Evolutionary conservation across 2,888 invertebrate genomes (phyloP), one percentile per base, ranked within the genome.

Genomic region (Hemithea aestivaria): DNA sequence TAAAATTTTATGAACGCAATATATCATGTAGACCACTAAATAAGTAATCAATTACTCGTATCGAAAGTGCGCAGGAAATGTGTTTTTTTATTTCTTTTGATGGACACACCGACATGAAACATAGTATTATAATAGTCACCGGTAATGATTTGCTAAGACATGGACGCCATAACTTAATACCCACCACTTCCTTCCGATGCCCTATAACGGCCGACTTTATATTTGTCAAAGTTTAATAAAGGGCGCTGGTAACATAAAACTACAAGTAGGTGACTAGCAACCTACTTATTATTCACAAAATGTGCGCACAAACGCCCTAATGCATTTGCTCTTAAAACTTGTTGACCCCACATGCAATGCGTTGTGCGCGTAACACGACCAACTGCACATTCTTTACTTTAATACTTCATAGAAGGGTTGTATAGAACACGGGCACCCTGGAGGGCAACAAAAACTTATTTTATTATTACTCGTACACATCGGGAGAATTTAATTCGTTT

Each of bases 151-250:
- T 70, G 75, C 73, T 61, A 64, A 73, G 75, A 68, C 73, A 64
- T 60, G 62, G 55, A 46, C 58, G 64, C 66, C 67, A 73, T 74
- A 74, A 73, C 66, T 73, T 71, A 73, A 75, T 74, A 73, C 73
- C 60, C 49, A 73, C 83, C 76, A 73, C 84, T 83, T 87, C 85
- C 85, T 87, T 87, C 85, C 85, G 85, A 87, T 79, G 62, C 85
- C 84, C 62, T 85, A 85, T 70, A 78, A 47, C 32, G 45, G 2
- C 45, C 30, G 35, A 40, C 34, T 45, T 45, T 36, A 50, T 46
- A 46, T 46, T 44, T 48, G 31, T 38, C 38, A 37, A 45, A 45
- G 41, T 44, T 31, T n/a, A n/a, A 36, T 54, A 59, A 58, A 51
- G 55, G 55, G 44, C 46, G 57, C 49, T 50, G 58, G 52, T 59